These are phyloP conservation scores for Epinephelus lanceolatus DNA, from an alignment of 2,113 vertebrate genomes.

Conservation along the genomic window DNA sequence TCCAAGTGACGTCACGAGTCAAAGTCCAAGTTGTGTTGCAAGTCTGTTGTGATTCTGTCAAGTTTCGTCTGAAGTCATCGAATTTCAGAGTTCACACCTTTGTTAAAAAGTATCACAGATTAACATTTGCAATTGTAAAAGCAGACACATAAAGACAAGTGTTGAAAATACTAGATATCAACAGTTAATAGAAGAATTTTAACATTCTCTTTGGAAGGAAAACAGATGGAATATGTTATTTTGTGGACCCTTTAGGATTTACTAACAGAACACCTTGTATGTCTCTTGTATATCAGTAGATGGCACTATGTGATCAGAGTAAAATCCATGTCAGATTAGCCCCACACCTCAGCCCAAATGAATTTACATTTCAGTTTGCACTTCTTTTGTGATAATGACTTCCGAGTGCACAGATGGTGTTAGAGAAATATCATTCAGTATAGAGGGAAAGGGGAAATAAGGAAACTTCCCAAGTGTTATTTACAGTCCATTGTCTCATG, in stretches of 20 bases:
- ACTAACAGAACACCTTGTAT: conserved; percentile 2
- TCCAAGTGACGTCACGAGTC: no score
- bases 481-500: background rate
- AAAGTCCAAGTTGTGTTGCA: no score
- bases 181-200: background rate
- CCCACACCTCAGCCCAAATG: background rate
- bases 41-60: no score
- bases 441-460: background rate
- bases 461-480: background rate
- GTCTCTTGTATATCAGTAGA: conserved; percentile 57
- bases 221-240: background rate
- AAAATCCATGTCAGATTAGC: background rate
- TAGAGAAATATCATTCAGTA: background rate
- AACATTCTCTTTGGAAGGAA: background rate
- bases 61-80: no score
- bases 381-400: background rate
- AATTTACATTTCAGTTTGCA: background rate
- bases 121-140: background rate
- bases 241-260: background rate
- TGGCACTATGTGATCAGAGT: conserved; percentile 70
- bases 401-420: background rate
- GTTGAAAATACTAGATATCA: background rate
- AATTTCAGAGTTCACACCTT: no score
- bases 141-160: background rate
- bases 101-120: background rate